These are phyloP conservation scores for Caenorhabditis doughertyi DNA, from an alignment of 2,888 invertebrate species.

Conservation along the genomic window DNA sequence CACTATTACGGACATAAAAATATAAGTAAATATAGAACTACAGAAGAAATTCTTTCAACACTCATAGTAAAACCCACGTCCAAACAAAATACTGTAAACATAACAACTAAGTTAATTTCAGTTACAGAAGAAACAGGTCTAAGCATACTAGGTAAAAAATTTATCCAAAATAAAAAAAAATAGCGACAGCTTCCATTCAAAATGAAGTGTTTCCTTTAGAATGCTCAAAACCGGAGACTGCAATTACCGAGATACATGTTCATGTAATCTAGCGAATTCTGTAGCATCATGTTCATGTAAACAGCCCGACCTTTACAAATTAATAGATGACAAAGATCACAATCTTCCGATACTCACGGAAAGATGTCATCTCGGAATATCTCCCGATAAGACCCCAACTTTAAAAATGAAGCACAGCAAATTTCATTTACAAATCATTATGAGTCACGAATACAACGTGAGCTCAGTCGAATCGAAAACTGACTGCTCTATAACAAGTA, in stretches of 20 bases:
- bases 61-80: no score
- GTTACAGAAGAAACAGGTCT: not conserved
- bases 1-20: no score
- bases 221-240: slow-evolving; percentile 1
- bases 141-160: not conserved
- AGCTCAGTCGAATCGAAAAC: not conserved
- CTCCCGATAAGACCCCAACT: not conserved
- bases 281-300: not conserved
- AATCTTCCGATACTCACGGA: not conserved
- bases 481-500: not conserved
- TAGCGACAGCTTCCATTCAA: not conserved
- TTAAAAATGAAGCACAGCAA: not conserved
- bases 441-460: not conserved
- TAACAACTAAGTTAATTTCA: no score
- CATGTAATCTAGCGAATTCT: not conserved
- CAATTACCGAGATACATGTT: not conserved
- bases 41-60: no score
- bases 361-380: not conserved
- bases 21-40: no score
- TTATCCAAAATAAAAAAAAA: not conserved
- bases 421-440: not conserved
- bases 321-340: not conserved
- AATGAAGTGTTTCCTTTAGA: slow-evolving; percentile 6
- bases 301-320: not conserved
- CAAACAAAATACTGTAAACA: no score